Base-by-base conservation (phyloP, 2,888 invertebrate species). In the Bibio marci region DNA sequence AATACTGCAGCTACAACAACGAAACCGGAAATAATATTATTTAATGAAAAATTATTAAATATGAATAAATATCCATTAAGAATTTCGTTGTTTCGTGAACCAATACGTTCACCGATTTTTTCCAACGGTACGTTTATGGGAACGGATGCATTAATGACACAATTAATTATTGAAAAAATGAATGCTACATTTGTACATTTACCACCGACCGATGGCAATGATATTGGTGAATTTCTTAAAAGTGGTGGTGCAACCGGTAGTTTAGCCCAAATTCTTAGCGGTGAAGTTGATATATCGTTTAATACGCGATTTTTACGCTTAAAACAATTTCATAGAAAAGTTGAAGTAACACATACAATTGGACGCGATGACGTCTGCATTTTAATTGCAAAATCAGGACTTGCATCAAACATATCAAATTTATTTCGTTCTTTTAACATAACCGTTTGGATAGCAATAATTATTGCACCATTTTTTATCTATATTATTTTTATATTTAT, bases 281-380 rank as follows among this genome's bases (percentile, higher is more conserved):
- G 50, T 18, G 45, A 48, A 32, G 55, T 54, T 35, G 72, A 72
- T 42, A 48, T 72, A 14, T 67, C 70, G 42, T 49, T 71, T 7
- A 70, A 62, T 44, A 64, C 69, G 1, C 55, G 71, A 39, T 69
- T 72, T 33, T 53, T 71, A 4, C 63, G 67, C 39, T 61, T 63
- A 36, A 45, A 48, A 1, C 58, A 62, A 1, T 71, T 66, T 45
- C 58, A 63, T 13, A 63, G 63, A 2, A 62, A 59, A 37, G 65
- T 67, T 13, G 73, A 73, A 41, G 60, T 61, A 2, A 68, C 71
- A 0, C 62, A 66, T 37, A 67, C 69, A 3, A 55, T 69, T 6
- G 55, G 50, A 10, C 66, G 71, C 43, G 71, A 73, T 43, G 66
- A 66, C 47, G 47, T 73, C 10, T 71, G 72, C 49, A 67, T 71